Conservation (phyloP, 1,140 invertebrate genomes). For the Cardiocondyla obscurior region DNA sequence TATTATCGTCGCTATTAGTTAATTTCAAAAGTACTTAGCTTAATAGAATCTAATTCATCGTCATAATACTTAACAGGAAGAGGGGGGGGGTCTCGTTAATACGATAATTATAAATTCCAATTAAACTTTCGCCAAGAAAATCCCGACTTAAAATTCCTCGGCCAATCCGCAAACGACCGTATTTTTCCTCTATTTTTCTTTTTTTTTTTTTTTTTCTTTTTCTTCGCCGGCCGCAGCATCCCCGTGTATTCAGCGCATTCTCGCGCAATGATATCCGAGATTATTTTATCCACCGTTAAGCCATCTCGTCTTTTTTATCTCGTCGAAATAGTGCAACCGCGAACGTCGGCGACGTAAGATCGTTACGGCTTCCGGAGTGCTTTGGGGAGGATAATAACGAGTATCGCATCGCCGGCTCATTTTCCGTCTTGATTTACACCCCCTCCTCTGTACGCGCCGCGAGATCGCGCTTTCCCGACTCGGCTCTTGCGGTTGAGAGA, state of each 20-base stretch:
- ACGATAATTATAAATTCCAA: conserved; percentile 31
- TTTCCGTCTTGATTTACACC: conserved; percentile 55
- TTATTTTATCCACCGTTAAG: conserved; percentile 52
- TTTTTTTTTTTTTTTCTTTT: not conserved
- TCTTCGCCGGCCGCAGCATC: not conserved
- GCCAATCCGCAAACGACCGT: not conserved
- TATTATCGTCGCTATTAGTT: not conserved
- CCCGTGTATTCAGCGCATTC: conserved; percentile 29
- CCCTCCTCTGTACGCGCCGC: not conserved
- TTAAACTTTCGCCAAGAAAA: conserved; percentile 7
- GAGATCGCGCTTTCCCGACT: conserved; percentile 18
- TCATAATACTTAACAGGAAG: conserved; percentile 13
- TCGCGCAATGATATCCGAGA: conserved; percentile 40
- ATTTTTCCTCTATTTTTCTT: too few relatives aligned
- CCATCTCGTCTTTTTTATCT: conserved; percentile 25
- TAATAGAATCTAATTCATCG: conserved; percentile 20
- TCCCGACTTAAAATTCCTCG: conserved; percentile 1
- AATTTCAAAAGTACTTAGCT: not conserved
- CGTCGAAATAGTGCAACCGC: conserved; percentile 44
- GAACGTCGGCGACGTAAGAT: conserved; percentile 52
- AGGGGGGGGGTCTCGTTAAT: conserved; percentile 18
- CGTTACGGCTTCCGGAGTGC: conserved; percentile 44
- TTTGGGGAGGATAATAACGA: conserved; percentile 50
- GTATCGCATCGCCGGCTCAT: conserved; percentile 54
- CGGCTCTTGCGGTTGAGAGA: conserved; percentile 6